These are phyloP conservation scores for Drosophila nannoptera DNA, from an alignment of 1,140 invertebrate species.

Conservation along the genomic window DNA sequence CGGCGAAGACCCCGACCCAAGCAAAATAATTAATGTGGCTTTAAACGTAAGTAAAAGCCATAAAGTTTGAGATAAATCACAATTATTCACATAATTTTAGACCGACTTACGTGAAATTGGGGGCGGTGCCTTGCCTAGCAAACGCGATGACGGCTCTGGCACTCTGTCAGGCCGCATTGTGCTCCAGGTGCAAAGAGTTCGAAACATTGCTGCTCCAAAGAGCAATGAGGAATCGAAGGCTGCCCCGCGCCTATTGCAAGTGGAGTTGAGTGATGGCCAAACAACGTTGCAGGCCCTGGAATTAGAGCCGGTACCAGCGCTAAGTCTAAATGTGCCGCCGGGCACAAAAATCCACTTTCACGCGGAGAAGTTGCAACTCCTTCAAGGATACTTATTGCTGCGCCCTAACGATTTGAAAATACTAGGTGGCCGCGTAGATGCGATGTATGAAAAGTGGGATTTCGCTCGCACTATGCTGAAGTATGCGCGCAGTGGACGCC, in stretches of 20 bases:
- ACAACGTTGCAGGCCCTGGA: slow-evolving; percentile 86
- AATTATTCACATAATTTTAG: slow-evolving; percentile 80
- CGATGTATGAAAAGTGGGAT: slow-evolving; percentile 93
- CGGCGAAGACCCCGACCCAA: slow-evolving; percentile 36
- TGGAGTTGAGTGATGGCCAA: slow-evolving; percentile 92
- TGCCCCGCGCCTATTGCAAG: slow-evolving; percentile 89
- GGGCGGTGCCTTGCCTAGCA: slow-evolving; percentile 81
- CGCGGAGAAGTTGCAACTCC: slow-evolving; percentile 80
- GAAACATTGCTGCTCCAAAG: slow-evolving; percentile 94
- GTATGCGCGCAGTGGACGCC: slow-evolving; percentile 83
- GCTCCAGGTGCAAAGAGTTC: slow-evolving; percentile 91
- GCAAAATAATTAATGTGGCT: slow-evolving; percentile 63
- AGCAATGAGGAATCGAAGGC: slow-evolving; percentile 90
- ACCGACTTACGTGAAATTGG: slow-evolving; percentile 89
- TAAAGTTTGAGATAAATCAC: background rate
- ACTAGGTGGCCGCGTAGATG: slow-evolving; percentile 89
- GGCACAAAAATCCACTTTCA: slow-evolving; percentile 85
- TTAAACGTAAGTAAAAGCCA: slow-evolving; percentile 50
- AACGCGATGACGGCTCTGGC: slow-evolving; percentile 81
- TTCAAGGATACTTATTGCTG: slow-evolving; percentile 87
- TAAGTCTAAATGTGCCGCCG: slow-evolving; percentile 87
- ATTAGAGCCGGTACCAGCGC: slow-evolving; percentile 83
- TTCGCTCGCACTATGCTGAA: slow-evolving; percentile 88
- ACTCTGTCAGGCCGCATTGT: slow-evolving; percentile 86
- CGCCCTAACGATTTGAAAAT: slow-evolving; percentile 83